These are phyloP conservation scores for Strongylocentrotus purpuratus DNA, from an alignment of 35 echinoderm and acorn worm species.

Conservation along the genomic window DNA sequence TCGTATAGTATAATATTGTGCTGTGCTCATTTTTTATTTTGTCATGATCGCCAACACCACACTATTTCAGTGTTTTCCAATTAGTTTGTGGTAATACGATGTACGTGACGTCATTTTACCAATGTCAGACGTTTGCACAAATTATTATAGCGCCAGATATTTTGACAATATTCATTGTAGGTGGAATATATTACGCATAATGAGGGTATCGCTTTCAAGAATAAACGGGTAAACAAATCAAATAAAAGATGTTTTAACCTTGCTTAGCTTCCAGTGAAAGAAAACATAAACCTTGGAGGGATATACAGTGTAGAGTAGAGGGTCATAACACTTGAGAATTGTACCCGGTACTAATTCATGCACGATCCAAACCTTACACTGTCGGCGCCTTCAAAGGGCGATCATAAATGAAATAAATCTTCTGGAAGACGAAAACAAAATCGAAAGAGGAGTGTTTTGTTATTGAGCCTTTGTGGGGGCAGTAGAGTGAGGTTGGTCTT, in stretches of 20 bases:
- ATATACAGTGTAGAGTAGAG: neutral
- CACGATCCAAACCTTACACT: neutral
- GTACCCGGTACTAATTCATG: neutral
- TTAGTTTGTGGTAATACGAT: no score
- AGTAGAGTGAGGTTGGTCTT: neutral
- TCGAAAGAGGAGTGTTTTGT: neutral
- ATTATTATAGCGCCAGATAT: no score
- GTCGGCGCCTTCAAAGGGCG: neutral
- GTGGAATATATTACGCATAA: neutral
- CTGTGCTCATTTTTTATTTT: no score
- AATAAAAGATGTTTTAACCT: neutral
- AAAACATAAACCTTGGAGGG: neutral
- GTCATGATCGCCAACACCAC: no score
- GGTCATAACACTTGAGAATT: neutral
- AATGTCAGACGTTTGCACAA: no score
- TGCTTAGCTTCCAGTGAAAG: neutral
- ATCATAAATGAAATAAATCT: conserved; percentile 13
- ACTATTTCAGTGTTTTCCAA: no score
- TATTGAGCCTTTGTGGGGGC: neutral
- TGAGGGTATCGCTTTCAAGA: neutral
- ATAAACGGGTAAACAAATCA: neutral
- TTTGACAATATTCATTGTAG: no score
- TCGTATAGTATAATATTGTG: no score
- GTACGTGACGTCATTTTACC: no score
- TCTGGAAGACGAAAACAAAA: neutral